Percentiles rank a stretch among this genome's conserved stretches.
Evolutionary conservation across 2,113 vertebrate species (phyloP).

Genomic region (Rhinichthys klamathensis): DNA sequence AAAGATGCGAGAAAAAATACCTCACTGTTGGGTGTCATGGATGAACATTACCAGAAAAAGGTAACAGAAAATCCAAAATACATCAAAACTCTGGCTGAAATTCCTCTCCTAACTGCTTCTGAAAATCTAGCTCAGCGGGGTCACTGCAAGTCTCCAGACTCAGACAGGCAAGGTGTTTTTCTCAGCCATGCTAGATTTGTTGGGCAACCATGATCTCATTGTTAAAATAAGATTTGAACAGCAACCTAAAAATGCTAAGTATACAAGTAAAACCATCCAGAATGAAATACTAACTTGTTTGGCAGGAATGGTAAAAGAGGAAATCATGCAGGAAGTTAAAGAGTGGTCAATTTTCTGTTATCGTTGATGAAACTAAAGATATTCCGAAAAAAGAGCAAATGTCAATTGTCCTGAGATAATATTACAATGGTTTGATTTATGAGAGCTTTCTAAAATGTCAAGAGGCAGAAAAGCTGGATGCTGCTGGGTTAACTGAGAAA

Average conservation of each 20-base stretch:
- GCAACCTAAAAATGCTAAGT: conserved; percentile 49
- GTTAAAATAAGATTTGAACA: conserved; percentile 41
- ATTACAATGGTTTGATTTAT: conserved; percentile 41
- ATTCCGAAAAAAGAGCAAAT: conserved; percentile 49
- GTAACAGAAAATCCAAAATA: conserved; percentile 32
- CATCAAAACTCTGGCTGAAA: conserved; percentile 51
- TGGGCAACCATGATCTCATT: conserved; percentile 41
- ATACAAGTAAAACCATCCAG: conserved; percentile 46
- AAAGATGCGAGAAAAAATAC: conserved; percentile 40
- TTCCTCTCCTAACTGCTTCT: conserved; percentile 16
- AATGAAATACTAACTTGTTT: conserved; percentile 35
- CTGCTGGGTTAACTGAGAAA: conserved; percentile 36
- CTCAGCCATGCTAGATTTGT: conserved; percentile 44
- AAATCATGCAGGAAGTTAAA: conserved; percentile 48
- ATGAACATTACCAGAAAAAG: conserved; percentile 18
- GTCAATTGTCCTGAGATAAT: conserved; percentile 45
- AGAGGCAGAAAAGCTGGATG: conserved; percentile 42
- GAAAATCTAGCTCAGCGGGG: conserved; percentile 39
- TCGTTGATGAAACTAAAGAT: conserved; percentile 47
- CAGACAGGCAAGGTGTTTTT: conserved; percentile 30
- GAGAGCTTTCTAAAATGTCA: conserved; percentile 50
- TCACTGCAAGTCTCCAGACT: conserved; percentile 44
- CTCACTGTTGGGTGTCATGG: not conserved
- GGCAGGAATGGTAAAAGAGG: conserved; percentile 32
- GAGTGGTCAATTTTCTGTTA: conserved; percentile 40